Base-by-base conservation (phyloP, 2,113 vertebrate genomes). In the Lepus timidus region DNA sequence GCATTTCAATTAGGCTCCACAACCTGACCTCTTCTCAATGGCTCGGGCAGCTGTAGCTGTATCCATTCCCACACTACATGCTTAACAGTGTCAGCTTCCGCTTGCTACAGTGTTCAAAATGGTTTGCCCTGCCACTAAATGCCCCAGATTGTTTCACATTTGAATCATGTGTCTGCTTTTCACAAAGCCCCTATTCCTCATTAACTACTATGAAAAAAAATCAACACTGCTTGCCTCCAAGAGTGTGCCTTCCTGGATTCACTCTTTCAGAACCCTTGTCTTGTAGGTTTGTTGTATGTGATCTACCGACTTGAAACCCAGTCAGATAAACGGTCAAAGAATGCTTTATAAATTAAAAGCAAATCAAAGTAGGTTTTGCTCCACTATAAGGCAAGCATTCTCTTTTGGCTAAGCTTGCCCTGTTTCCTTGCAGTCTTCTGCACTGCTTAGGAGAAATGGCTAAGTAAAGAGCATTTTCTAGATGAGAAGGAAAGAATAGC, bases 141-240 rank as follows among this genome's bases (percentile, higher is more conserved):
- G 58, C 80, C 64, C 68, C 19, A 36, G 33, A n/a, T 14, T 78
- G 62, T 29, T 85, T 49, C 61, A 65, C 64, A 80, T 88, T 36
- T 65, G n/a, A 64, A 62, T 49, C 85, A 70, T 0, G 9, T 27
- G 39, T 75, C 88, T 73, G 20, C 27, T 91, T 71, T 62, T 80
- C 67, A 67, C 25, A 52, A 85, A 22, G 51, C 20, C 58, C 49
- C 31, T 44, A 62, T 33, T 94, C 19, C 74, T 76, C 78, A 70
- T 33, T 75, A 74, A 86, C 19, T 33, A 62, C 31, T 29, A 84
- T 75, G 62, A 95, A 23, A 78, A 86, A 85, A 84, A 90, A 74
- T 14, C 16, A 74, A 70, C 22, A 86, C n/a, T 76, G 58, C 64
- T 64, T 36, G 68, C 65, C 55, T 94, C 29, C 65, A 55, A 87